Conservation (phyloP, 2,888 invertebrate species). For the Drepanosiphum platanoidis region DNA sequence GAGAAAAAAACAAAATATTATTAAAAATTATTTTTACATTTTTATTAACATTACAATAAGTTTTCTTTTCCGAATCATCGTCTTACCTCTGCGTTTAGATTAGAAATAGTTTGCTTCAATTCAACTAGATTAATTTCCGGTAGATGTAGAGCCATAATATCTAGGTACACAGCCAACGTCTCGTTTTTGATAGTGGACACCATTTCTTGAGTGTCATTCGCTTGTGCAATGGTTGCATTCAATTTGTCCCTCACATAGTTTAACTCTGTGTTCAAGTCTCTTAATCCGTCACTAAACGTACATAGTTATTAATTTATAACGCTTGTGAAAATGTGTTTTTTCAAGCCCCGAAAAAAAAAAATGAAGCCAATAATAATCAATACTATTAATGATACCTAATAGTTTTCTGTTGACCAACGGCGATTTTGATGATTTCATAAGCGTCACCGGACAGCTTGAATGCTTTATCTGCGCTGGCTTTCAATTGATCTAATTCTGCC, state of each 20-base stretch:
- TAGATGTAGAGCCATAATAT: conserved; percentile 80
- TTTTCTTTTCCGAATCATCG: not conserved
- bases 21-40: not conserved
- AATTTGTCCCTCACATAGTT: conserved; percentile 77
- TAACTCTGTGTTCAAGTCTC: conserved; percentile 75
- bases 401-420: conserved; percentile 79
- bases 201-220: conserved; percentile 76
- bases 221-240: conserved; percentile 76
- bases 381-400: conserved; percentile 71
- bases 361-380: not conserved
- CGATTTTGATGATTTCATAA: conserved; percentile 81
- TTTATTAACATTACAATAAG: not conserved
- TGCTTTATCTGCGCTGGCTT: conserved; percentile 80
- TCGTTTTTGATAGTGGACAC: conserved; percentile 83
- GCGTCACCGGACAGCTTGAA: conserved; percentile 84
- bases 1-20: not conserved
- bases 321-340: conserved; percentile 66
- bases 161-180: conserved; percentile 81
- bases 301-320: conserved; percentile 64
- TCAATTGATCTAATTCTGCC: conserved; percentile 79
- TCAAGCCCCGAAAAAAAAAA: not conserved
- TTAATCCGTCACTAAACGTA: conserved; percentile 73
- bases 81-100: conserved; percentile 77
- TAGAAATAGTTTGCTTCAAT: conserved; percentile 76
- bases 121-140: conserved; percentile 80